These are phyloP conservation scores for Acropternis orthonyx DNA, from an alignment of 2,797 vertebrate species.

Conservation along the genomic window DNA sequence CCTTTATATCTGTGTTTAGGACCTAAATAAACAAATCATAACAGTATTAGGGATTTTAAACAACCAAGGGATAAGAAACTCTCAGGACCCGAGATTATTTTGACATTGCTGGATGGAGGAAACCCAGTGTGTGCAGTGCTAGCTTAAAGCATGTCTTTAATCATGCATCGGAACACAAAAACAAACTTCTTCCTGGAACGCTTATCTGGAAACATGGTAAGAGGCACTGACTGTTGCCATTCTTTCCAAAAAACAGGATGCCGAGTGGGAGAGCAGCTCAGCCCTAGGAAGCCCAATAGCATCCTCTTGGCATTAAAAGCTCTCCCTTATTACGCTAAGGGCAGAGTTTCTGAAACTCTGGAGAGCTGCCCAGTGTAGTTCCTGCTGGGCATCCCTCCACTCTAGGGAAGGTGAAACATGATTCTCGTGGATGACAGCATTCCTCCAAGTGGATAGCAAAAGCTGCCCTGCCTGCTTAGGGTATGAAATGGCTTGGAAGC, in stretches of 20 bases:
- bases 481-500: not conserved
- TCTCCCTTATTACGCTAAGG: not conserved
- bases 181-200: conserved; percentile 60
- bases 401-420: not conserved
- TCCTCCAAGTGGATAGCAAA: not conserved
- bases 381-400: not conserved
- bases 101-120: conserved; percentile 11
- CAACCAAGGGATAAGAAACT: not conserved
- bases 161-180: conserved; percentile 19
- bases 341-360: not conserved
- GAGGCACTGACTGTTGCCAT: not conserved
- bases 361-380: not conserved
- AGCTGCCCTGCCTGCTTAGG: not conserved
- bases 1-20: not conserved
- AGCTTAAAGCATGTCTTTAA: conserved; percentile 27
- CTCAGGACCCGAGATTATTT: not conserved
- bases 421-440: conserved; percentile 5
- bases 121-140: not conserved
- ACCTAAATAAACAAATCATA: not conserved
- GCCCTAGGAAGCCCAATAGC: conserved; percentile 18
- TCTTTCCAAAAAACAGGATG: conserved; percentile 49
- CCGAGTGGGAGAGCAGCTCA: not conserved
- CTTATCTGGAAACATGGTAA: conserved; percentile 28
- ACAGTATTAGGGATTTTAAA: not conserved
- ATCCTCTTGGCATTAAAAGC: not conserved